Percentiles rank a stretch among this genome's conserved stretches.
Conservation (phyloP, 2,797 vertebrate species). For the Neopelma chrysocephalum region DNA sequence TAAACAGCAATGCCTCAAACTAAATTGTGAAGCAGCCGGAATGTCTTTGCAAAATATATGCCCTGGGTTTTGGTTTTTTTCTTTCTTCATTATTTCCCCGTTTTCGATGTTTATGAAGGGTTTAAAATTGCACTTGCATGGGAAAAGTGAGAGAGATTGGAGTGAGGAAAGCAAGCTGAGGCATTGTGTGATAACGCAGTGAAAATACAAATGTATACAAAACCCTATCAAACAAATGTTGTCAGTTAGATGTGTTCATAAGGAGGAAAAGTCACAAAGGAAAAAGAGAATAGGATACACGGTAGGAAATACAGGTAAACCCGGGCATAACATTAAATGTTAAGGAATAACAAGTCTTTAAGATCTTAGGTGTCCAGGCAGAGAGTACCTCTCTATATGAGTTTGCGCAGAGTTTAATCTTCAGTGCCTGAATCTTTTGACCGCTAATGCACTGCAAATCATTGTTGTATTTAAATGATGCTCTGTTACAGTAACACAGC, state of each 20-base stretch:
- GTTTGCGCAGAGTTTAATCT: not conserved
- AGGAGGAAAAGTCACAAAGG: not conserved
- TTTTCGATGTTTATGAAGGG: conserved; percentile 9
- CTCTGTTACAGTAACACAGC: not conserved
- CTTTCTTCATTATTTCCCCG: not conserved
- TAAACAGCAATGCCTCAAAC: not conserved
- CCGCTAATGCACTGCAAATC: not conserved
- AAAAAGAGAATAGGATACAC: not conserved
- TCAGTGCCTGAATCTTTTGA: not conserved
- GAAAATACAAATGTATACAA: not conserved
- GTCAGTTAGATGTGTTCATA: not conserved
- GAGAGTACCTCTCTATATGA: not conserved
- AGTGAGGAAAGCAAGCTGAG: not conserved
- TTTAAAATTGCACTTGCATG: not conserved
- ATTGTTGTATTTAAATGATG: not conserved
- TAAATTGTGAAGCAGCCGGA: not conserved
- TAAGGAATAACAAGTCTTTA: not conserved
- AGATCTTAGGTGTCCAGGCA: not conserved
- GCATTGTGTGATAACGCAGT: not conserved
- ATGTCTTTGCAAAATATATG: not conserved
- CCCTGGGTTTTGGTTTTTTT: not conserved
- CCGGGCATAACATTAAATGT: not conserved
- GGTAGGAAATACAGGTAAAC: not conserved
- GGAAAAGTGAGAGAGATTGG: not conserved
- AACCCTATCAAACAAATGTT: not conserved